Evolutionary conservation across 1,140 invertebrate genomes (phyloP), one percentile per base, ranked within the genome.

Genomic region (Lasioglossum baleicum): DNA sequence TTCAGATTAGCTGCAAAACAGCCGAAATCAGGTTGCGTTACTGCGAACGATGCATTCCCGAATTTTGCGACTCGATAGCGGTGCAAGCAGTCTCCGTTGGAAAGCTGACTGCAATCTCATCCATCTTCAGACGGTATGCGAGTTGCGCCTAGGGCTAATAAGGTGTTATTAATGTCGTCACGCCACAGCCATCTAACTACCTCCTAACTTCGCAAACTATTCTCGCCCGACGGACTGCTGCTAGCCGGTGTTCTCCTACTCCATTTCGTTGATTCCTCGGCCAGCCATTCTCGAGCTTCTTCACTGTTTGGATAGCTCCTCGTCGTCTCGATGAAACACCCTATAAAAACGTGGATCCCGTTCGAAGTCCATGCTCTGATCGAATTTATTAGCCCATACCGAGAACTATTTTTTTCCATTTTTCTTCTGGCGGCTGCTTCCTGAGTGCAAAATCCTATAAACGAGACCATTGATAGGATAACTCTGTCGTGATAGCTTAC

Each of bases 131-230:
- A 69, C 66, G 68, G 83, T 78, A 85, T 87, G 83, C 80, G 82
- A 82, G 76, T 61, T 84, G 68, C 64, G 82, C 80, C 84, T 78
- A 82, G 64, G 80, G 86, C 84, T 88, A 88, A 88, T 88, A 88
- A 88, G 87, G 82, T 88, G 84, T 88, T 88, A 88, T 88, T 88
- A 88, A 88, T 88, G 83, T 86, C 86, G 76, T 86, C 84, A 88
- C 82, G 84, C 84, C 84, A 82, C 81, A 82, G 82, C 66, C 78
- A 84, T 86, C 86, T 81, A 84, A 84, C 84, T 88, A 67, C 82
- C 58, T 82, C 74, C 82, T 82, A 88, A 88, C 86, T 88, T 88
- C 75, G 78, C 75, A n/a, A 88, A 88, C 87, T 88, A 88, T 88
- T 87, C 87, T 79, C 75, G 61, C 67, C 74, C 80, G 71, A 22